Evolutionary conservation across 2,797 vertebrate genomes (phyloP), one percentile per base, ranked within the genome.

Genomic region (Alcedo atthis): DNA sequence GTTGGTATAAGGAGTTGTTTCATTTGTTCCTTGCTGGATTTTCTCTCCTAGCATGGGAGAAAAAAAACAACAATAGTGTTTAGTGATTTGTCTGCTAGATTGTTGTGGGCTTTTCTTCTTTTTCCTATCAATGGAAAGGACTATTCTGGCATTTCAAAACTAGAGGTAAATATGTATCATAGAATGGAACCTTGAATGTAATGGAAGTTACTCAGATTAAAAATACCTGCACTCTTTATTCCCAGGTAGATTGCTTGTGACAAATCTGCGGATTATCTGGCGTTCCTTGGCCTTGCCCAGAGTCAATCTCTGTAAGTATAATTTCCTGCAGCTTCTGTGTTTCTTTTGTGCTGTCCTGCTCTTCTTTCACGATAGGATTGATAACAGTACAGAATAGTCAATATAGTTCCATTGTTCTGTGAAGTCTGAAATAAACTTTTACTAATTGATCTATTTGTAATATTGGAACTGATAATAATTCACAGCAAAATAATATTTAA

Each of bases 231-330:
- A 18, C 28, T 88, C 26, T 74, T 71, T 69, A 15, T 92, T 96
- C 98, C 69, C 95, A 99, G 99, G 99, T 58, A 98, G 98, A 93
- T 98, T 99, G 35, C 97, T 99, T 77, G 99, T 99, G 83, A 99
- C 99, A 84, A 99, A 99, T 94, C 95, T 99, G 97, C 98, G 99
- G 95, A 99, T 99, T 93, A 98, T 99, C 75, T 99, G 99, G 99
- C 99, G 99, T 89, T 99, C 99, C 5, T 86, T 99, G 94, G 98
- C 99, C n/a, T 95, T 99, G 82, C 98, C 99, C 69, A 98, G 99
- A 98, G 98, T 99, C 89, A 99, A 99, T 95, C 97, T 99, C 70
- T 99, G 99, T 99, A 96, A 98, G 99, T 99, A 97, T 88, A 54
- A 17, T 40, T 11, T 81, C 55, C 35, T 66, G 25, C 30, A 89